Conservation (phyloP, 2,113 vertebrate genomes). For the Varanus komodoensis region DNA sequence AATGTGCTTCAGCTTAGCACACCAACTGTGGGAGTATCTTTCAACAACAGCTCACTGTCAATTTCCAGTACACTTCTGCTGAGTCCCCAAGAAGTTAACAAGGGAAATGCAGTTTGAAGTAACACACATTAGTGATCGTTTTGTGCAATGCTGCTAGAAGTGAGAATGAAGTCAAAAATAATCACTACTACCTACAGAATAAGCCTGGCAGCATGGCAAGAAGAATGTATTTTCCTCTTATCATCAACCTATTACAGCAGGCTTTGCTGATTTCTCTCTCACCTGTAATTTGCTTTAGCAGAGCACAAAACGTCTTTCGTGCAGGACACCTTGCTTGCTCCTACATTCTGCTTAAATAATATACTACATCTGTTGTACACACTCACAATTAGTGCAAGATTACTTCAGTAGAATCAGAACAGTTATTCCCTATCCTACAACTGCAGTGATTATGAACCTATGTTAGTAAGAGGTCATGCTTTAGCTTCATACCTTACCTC, state of each 20-base stretch:
- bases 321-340: neutral
- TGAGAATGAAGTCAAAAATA: neutral
- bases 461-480: neutral
- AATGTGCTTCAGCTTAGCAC: no score
- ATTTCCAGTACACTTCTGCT: no score
- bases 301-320: neutral
- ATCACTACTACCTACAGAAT: neutral
- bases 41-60: no score
- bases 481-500: neutral
- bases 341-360: neutral
- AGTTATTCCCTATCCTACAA: neutral
- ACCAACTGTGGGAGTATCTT: no score
- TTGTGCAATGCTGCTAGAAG: neutral
- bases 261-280: neutral
- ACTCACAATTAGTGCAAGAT: neutral
- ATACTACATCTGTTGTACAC: neutral
- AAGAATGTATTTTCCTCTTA: neutral
- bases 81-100: no score
- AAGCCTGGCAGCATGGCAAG: neutral
- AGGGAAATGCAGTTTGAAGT: no score
- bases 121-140: no score
- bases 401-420: neutral
- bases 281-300: neutral
- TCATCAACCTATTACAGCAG: neutral
- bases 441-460: neutral